Evolutionary conservation across 2,888 invertebrate species (phyloP), one percentile per base, ranked within the genome.

Genomic region (Papilio protenor): DNA sequence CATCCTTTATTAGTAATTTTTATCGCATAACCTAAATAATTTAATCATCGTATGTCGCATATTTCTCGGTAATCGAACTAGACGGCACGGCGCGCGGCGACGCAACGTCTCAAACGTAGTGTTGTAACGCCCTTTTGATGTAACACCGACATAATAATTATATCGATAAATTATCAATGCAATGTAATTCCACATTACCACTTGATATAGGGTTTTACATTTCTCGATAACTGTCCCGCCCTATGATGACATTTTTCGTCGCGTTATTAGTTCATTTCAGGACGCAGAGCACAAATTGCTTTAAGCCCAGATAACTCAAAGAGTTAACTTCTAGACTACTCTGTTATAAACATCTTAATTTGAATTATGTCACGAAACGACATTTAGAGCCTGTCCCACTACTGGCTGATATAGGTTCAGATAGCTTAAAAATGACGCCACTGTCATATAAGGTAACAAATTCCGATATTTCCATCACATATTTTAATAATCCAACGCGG

Each of bases 1-100:
- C 69, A 74, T 21, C 14, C 49, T 66, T 77, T 77, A 73, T 73
- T 33, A 57, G 64, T 77, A 77, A 66, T 23, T 71, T n/a, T 76
- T 52, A 70, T 74, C 57, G 55, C 57, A 23, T 72, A 59, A 66
- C 21, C 66, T 73, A 55, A 57, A 73, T 69, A 55, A 71, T 64
- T 66, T 73, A 47, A 73, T 73, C 73, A 73, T 27, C 27, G 66
- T 45, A 21, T 61, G 27, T 73, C 66, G 70, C 40, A 74, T 70
- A 57, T 57, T 78, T 78, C 78, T 75, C 75, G 75, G 75, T 75
- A 78, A 16, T 52, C 61, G 55, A 23, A 59, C 6, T 64, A 78
- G 78, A 78, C 78, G 21, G 78, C 78, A 55, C 78, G 78, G 75
- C 75, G 78, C 78, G 64, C 78, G 78, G 72, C 75, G 78, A 64